phyloP scores from a whole-genome alignment of 2,797 vertebrate genomes.

The Balearica regulorum region DNA sequence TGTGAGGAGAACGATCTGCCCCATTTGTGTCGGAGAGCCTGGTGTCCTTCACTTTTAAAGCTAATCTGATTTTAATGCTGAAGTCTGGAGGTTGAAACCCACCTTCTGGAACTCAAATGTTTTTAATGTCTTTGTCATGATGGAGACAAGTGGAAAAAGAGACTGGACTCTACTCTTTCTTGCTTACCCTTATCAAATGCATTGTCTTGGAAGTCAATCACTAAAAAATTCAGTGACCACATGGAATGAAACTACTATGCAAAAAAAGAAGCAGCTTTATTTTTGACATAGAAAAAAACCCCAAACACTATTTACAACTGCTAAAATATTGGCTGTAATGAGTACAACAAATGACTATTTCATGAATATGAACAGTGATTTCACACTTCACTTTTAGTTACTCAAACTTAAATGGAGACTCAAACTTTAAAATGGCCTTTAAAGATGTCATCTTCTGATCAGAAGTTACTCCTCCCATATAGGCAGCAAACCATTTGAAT shows the following conservation, averaged over 20 bases:
- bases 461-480: not conserved
- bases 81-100: not conserved
- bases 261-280: not conserved
- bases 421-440: not conserved
- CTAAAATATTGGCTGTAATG: not conserved
- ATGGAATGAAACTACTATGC: not conserved
- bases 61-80: not conserved
- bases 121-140: not conserved
- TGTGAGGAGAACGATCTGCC: not conserved
- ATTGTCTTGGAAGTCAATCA: not conserved
- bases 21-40: accelerated
- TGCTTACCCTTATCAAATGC: not conserved
- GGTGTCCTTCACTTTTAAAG: not conserved
- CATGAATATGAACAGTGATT: not conserved
- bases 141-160: not conserved
- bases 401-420: not conserved
- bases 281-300: not conserved
- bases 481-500: not conserved
- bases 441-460: not conserved
- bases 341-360: not conserved
- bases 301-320: not conserved
- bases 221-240: not conserved
- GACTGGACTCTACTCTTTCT: not conserved
- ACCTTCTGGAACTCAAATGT: not conserved
- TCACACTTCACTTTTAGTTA: not conserved